phyloP scores from a whole-genome alignment of 2,113 vertebrate genomes.

The Ivindomyrus marchei region DNA sequence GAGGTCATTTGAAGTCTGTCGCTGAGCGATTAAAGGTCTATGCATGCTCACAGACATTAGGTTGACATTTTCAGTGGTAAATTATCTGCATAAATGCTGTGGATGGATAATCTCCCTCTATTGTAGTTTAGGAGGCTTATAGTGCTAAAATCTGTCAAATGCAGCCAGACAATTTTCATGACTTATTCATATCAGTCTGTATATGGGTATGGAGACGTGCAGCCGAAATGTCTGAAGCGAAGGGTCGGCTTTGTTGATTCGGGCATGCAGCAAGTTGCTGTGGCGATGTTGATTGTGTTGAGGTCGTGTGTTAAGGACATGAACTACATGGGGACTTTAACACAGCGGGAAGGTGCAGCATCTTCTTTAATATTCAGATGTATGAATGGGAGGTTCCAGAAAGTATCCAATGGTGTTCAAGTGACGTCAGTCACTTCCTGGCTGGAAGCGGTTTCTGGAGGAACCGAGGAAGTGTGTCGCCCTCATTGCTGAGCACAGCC shows the following conservation, averaged over 20 bases:
- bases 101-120: not conserved
- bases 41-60: not conserved
- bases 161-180: not conserved
- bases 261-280: not conserved
- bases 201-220: not conserved
- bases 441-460: not conserved
- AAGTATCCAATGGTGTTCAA: not conserved
- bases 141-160: slow-evolving; percentile 5
- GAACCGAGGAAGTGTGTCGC: not conserved
- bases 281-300: not conserved
- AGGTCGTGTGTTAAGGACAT: not conserved
- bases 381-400: not conserved
- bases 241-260: not conserved
- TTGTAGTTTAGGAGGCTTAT: not conserved
- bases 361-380: not conserved
- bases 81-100: not conserved
- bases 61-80: not conserved
- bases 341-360: not conserved
- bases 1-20: not conserved
- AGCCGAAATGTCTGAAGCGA: not conserved
- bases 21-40: not conserved
- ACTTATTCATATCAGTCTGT: slow-evolving; percentile 5
- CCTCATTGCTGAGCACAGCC: not conserved
- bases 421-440: not conserved
- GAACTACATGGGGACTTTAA: not conserved